Evolutionary conservation across 2,113 vertebrate species (phyloP), one percentile per base, ranked within the genome.

Genomic region (Cavia porcellus): DNA sequence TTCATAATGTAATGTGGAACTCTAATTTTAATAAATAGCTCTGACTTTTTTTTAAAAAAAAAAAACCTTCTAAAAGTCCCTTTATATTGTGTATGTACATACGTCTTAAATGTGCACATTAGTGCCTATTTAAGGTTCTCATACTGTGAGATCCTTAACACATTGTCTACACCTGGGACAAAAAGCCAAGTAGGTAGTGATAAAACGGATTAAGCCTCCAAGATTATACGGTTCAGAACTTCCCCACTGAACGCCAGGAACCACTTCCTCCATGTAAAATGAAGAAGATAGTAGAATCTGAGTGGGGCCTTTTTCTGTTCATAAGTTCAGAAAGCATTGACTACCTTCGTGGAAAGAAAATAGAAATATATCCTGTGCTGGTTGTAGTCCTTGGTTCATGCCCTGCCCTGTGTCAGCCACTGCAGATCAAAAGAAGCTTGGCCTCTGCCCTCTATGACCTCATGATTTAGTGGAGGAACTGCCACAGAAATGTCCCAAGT

Each of bases 271-370:
- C 28, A 45, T 50, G 7, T 66, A 35, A 86, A 82, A 66, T 17
- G 38, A 12, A 77, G 61, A 74, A 42, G 55, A 42, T 59, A 68
- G 15, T 79, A 4, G 45, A 61, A 28, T 62, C 19, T 86, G 57
- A 30, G 30, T 12, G 28, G 25, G 24, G 30, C 57, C 66, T 62
- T n/a, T 84, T 89, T 62, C 79, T 89, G 80, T 61, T 68, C 28
- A 62, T 77, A 94, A 86, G 38, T 85, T 92, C 52, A 89, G 92
- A 83, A 30, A 94, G 35, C 61, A 47, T 66, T 66, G 42, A 62
- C 59, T 68, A 59, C 52, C 22, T 77, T 57, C 52, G 83, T 83
- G 52, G 70, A 35, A 74, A 55, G 28, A 61, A 77, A 70, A 35
- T 19, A 42, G 38, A 28, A 38, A 57, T 66, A 7, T 19, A 47